Evolutionary conservation across 2,113 vertebrate genomes (phyloP).

Genomic region (Cacatua alba): DNA sequence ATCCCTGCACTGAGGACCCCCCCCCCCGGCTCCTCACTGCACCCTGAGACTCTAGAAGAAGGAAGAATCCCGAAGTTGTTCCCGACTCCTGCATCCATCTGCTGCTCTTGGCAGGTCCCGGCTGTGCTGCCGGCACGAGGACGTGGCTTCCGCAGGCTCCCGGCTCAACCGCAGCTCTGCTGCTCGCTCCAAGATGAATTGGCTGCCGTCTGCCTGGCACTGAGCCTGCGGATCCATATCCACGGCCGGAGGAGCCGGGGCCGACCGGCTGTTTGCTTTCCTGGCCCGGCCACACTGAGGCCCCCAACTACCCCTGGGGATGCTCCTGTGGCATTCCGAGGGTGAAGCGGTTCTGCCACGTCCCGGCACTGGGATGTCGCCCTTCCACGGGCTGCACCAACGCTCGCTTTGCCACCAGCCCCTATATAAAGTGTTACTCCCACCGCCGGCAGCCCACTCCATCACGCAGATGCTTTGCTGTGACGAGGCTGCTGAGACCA

Average conservation of each 20-base stretch:
- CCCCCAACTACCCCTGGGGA: neutral
- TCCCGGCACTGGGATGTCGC: neutral
- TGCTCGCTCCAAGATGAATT: constrained; percentile 20
- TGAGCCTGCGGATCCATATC: constrained; percentile 26
- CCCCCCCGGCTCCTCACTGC: neutral
- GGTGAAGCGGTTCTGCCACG: accelerated
- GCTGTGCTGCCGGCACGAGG: neutral
- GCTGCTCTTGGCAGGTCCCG: neutral
- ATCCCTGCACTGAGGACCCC: neutral
- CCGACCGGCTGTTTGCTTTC: neutral
- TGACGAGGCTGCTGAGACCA: neutral
- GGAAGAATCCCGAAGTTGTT: neutral
- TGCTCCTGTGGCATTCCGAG: neutral
- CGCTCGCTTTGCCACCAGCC: neutral
- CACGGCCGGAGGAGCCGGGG: neutral
- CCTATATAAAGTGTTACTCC: neutral
- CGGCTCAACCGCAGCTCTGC: neutral
- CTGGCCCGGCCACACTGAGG: accelerated
- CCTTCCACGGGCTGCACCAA: neutral
- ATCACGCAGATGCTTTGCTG: neutral
- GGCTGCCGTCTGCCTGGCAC: neutral
- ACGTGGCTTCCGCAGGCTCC: neutral
- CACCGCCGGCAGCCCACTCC: neutral
- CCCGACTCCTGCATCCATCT: neutral
- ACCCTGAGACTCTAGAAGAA: neutral